Evolutionary conservation across 2,797 vertebrate genomes (phyloP).

Genomic region (Siniperca undulata): DNA sequence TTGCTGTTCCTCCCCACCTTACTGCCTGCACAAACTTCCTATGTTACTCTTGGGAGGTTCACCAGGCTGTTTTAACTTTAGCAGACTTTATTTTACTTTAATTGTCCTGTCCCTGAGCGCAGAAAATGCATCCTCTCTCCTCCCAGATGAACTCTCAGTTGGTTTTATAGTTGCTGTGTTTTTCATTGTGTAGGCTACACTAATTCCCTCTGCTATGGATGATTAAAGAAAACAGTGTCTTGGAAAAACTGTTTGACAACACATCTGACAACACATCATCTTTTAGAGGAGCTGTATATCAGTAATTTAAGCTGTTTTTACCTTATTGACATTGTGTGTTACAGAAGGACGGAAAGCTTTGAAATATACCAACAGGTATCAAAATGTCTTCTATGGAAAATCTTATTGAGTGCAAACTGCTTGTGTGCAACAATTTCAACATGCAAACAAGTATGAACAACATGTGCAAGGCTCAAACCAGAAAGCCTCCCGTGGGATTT

Average conservation of each 20-base stretch:
- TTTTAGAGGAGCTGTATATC: slow-evolving; percentile 52
- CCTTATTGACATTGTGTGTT: slow-evolving; percentile 14
- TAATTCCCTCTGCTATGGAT: slow-evolving; percentile 52
- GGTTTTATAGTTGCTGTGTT: slow-evolving; percentile 65
- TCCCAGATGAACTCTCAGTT: slow-evolving; percentile 71
- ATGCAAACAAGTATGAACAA: slow-evolving; percentile 27
- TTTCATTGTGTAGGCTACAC: slow-evolving; percentile 45
- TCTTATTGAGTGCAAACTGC: not conserved
- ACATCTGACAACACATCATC: slow-evolving; percentile 43
- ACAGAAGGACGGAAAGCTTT: slow-evolving; percentile 16
- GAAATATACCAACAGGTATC: slow-evolving; percentile 19
- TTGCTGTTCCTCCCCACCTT: slow-evolving; percentile 79
- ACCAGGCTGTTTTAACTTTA: slow-evolving; percentile 76
- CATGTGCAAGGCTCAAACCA: slow-evolving; percentile 4
- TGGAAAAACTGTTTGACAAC: slow-evolving; percentile 48
- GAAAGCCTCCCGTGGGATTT: slow-evolving; percentile 29
- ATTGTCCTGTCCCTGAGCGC: slow-evolving; percentile 80
- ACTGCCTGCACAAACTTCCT: slow-evolving; percentile 72
- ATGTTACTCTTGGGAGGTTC: slow-evolving; percentile 75
- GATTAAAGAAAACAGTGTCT: slow-evolving; percentile 65
- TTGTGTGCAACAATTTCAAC: slow-evolving; percentile 16
- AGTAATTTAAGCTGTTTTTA: slow-evolving; percentile 34
- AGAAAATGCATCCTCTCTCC: slow-evolving; percentile 66
- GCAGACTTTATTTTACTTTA: slow-evolving; percentile 84
- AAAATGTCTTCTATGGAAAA: slow-evolving; percentile 19